Conservation (phyloP, 2,888 invertebrate genomes). For the Xanthia icteritia region DNA sequence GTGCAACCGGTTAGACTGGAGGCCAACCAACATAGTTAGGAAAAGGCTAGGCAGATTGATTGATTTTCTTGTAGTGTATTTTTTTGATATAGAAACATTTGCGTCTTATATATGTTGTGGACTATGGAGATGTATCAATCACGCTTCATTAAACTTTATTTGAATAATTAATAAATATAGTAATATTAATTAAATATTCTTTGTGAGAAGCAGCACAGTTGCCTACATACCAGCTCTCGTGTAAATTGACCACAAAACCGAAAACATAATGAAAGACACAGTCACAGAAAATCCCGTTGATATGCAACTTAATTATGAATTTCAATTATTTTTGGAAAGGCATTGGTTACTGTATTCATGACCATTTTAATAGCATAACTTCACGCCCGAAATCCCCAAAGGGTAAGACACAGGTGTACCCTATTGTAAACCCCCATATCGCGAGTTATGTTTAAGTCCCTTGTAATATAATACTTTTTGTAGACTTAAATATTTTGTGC, state of each 20-base stretch:
- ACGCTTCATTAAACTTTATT: not conserved
- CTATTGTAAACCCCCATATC: not conserved
- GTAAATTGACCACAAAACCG: constrained; percentile 5
- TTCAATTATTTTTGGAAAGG: constrained; percentile 16
- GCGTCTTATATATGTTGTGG: not conserved
- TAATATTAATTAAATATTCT: constrained; percentile 9
- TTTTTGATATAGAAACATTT: not conserved
- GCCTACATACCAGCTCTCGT: not conserved
- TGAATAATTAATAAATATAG: not conserved
- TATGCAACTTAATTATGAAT: constrained; percentile 19
- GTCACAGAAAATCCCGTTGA: constrained; percentile 19
- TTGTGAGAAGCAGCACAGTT: constrained; percentile 1
- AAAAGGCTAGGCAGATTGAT: too few relatives aligned
- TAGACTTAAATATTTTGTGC: too few relatives aligned
- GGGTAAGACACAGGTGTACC: not conserved
- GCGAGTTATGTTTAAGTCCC: not conserved
- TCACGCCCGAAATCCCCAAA: not conserved
- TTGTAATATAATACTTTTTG: too few relatives aligned
- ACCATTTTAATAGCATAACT: not conserved
- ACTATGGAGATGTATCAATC: not conserved
- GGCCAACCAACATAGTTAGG: too few relatives aligned
- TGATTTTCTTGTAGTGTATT: too few relatives aligned
- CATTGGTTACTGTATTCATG: not conserved
- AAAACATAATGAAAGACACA: constrained; percentile 24
- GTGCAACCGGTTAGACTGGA: too few relatives aligned